Evolutionary conservation across 2,797 vertebrate species (phyloP).

Genomic region (Adelosebastes latens): DNA sequence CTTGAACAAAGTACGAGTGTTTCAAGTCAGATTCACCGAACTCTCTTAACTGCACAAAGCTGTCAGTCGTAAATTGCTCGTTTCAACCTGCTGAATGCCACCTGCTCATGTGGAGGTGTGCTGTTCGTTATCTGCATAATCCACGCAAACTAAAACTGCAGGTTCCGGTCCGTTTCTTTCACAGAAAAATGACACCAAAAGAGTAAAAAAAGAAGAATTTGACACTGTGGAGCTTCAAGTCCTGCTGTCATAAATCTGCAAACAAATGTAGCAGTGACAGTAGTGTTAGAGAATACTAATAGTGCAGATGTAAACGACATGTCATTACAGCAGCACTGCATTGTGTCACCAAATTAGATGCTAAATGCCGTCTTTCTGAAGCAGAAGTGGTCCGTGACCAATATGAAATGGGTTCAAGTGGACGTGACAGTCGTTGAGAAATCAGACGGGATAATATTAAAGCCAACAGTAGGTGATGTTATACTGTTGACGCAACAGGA

Average conservation of each 20-base stretch:
- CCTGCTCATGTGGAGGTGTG: background rate
- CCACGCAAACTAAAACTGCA: too few relatives aligned
- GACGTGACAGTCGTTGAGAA: background rate
- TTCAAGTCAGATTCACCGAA: background rate
- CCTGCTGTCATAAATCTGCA: background rate
- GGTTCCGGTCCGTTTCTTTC: background rate
- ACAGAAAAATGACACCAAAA: background rate
- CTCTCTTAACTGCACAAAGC: background rate
- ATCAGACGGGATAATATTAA: background rate
- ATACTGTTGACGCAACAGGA: background rate
- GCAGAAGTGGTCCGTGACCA: background rate
- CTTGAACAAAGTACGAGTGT: background rate
- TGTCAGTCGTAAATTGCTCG: background rate
- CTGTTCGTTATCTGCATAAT: too few relatives aligned
- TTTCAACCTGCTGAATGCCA: background rate
- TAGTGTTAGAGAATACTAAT: background rate
- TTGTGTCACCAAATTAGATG: too few relatives aligned
- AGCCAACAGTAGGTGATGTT: background rate
- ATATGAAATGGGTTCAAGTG: background rate
- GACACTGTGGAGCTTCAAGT: background rate
- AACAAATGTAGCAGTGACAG: too few relatives aligned
- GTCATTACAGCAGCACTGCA: too few relatives aligned
- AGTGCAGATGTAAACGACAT: background rate
- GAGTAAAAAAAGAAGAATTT: background rate
- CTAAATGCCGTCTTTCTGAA: background rate